Conservation (phyloP, 2,888 invertebrate species). For the Ophion ventricosus region DNA sequence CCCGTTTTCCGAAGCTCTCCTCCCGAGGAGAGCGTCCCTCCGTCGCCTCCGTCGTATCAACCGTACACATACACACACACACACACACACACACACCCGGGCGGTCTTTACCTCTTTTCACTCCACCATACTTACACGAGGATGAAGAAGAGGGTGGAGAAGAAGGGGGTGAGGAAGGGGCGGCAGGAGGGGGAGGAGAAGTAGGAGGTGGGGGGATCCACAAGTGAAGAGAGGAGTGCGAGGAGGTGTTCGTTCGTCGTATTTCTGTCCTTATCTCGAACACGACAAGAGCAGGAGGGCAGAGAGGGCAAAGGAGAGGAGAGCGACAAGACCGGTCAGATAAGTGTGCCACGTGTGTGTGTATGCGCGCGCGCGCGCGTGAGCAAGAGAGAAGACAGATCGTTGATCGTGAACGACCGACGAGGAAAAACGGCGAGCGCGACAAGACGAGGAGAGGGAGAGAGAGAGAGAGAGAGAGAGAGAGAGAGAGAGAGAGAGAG, state of each 20-base stretch:
- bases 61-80: constrained; percentile 27
- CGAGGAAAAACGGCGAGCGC: background rate
- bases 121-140: constrained; percentile 9
- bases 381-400: constrained; percentile 19
- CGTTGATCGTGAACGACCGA: constrained; percentile 14
- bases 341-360: constrained; percentile 26
- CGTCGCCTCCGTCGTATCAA: constrained; percentile 47
- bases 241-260: constrained; percentile 66
- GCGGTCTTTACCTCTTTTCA: constrained; percentile 21
- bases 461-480: background rate
- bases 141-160: constrained; percentile 23
- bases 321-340: constrained; percentile 39
- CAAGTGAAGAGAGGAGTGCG: constrained; percentile 1
- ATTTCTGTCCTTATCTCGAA: constrained; percentile 64
- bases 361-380: background rate
- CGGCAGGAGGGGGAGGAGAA: background rate
- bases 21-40: constrained; percentile 39
- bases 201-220: constrained; percentile 15
- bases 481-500: constrained; percentile 13
- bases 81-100: background rate
- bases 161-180: constrained; percentile 33
- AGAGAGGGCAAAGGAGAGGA: constrained; percentile 28
- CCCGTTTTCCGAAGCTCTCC: constrained; percentile 79
- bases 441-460: constrained; percentile 5
- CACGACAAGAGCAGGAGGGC: constrained; percentile 41